Conservation (phyloP, 2,113 vertebrate species). For the Sturnus vulgaris region DNA sequence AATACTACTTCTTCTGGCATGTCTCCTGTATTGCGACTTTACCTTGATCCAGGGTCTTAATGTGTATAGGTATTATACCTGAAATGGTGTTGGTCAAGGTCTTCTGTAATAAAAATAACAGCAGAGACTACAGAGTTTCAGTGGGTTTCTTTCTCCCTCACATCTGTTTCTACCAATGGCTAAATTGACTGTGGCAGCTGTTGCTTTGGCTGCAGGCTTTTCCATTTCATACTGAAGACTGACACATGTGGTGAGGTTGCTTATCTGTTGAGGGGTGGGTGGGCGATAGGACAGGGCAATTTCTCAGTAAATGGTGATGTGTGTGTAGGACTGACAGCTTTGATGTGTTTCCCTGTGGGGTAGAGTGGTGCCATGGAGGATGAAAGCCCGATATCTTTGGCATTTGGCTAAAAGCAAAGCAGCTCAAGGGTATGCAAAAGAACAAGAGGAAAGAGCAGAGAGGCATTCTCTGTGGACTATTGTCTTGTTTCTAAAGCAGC, state of each 20-base stretch:
- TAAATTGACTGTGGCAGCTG: background rate
- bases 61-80: background rate
- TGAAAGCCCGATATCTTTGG: background rate
- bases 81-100: background rate
- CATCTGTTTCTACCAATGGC: background rate
- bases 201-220: conserved; percentile 1
- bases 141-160: background rate
- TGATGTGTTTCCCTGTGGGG: background rate
- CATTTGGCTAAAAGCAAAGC: background rate
- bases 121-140: background rate
- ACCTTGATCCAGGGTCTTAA: background rate
- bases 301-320: background rate
- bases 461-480: background rate
- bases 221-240: background rate
- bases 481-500: background rate
- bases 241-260: background rate
- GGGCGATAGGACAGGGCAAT: background rate
- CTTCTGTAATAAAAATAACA: background rate
- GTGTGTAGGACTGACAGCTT: background rate
- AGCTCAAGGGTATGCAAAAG: background rate
- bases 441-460: background rate
- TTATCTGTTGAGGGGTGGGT: background rate
- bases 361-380: background rate
- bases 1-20: background rate
- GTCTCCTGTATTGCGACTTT: background rate